Base-by-base conservation (phyloP, 2,797 vertebrate species). In the Perodicticus potto region DNA sequence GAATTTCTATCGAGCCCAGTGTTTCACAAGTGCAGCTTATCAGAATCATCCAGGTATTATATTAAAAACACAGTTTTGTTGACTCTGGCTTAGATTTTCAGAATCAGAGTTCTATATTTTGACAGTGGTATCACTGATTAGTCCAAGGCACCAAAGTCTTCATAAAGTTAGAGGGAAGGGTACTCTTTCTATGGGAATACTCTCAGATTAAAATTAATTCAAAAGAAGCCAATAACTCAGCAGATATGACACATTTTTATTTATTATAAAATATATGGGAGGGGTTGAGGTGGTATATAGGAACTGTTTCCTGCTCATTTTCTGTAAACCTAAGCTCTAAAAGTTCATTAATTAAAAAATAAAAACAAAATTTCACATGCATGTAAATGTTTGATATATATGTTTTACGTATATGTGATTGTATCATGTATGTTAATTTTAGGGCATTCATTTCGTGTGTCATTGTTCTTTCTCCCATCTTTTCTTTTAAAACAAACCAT, bases 261-360 rank as follows among this genome's bases (percentile, higher is more conserved):
- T 84, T 72, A 69, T 55, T 83, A 49, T 92, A 89, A 76, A 88
- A 70, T 9, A 27, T 57, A n/a, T 14, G 27, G n/a, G 29, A 43
- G n/a, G 61, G 16, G 23, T 63, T 80, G 32, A 91, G 5, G 63
- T 86, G 3, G 22, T 37, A 23, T 61, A 16, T 70, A 49, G 11
- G 63, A 80, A 70, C 63, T 61, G 32, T 2, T 88, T 87, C 61
- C 45, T 91, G 23, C 29, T 88, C 20, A 57, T 85, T 90, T 86
- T 86, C 76, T 97, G 17, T 91, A 84, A 91, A 80, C 20, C 17
- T 63, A 86, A 95, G 76, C 22, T 91, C 55, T 84, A 74, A n/a
- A 69, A 88, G 22, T 72, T n/a, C 37, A 25, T 74, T 72, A 57
- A 78, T 84, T 59, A 76, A 81, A 89, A 37, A 65, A 65, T 53